Base-by-base conservation (phyloP, 1,140 invertebrate genomes). In the Lucilia cuprina region DNA sequence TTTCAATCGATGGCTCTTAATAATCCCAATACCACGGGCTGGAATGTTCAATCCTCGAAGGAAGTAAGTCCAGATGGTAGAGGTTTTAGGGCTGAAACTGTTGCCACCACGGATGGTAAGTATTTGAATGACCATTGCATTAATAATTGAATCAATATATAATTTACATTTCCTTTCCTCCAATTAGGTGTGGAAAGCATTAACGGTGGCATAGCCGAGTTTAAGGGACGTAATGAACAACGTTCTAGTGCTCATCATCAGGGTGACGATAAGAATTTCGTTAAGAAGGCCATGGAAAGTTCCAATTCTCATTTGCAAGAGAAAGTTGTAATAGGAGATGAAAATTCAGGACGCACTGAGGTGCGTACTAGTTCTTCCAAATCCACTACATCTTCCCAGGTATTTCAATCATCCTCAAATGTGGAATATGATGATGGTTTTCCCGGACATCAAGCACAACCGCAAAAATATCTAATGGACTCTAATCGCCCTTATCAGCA, bases 231-330 rank as follows among this genome's bases (percentile, higher is more conserved):
- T 85, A 93, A 94, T 85, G 91, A 93, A 86, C 92, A 94, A 86
- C 91, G 91, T 50, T 91, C 92, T 83, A 92, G 92, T 4, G 91
- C 92, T 74, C 94, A 92, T 34, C 92, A 93, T 85, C 93, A 94
- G 88, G 93, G 93, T 55, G 94, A 94, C 82, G 94, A 93, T 82
- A 93, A 93, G 87, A 93, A 93, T 87, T 94, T 92, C 85, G 91
- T 93, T n/a, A 93, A 93, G 87, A 91, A 93, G 41, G 92, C 93
- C 35, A 93, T 93, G 82, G 92, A 92, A 74, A 91, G 91, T 84
- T 93, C 93, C 5, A 93, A 92, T 85, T 93, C 93, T 13, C 92
- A 93, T 25, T 91, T 94, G 8, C 92, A 92, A 84, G 94, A 95
- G 88, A 92, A 94, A 87, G 92, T 94, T n/a, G 91, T 92, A 25